Evolutionary conservation across 1,140 invertebrate species (phyloP), one percentile per base, ranked within the genome.

Genomic region (Euschistus heros): DNA sequence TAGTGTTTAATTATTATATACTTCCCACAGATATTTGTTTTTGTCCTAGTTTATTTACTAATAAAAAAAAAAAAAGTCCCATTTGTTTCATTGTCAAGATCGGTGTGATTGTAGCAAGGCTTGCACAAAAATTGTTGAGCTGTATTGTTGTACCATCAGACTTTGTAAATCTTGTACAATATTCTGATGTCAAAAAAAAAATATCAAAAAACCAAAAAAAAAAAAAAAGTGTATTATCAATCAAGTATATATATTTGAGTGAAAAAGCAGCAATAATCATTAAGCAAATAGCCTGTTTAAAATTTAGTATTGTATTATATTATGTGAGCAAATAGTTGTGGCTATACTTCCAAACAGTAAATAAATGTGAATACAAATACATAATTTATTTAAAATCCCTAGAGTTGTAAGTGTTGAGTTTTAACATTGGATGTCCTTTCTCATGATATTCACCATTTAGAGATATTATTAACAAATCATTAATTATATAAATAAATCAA

Each of bases 341-440:
- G 64, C 64, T 66, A 66, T 37, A 66, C 54, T 59, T 66, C 55
- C 54, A 27, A 62, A 61, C 37, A 66, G 65, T 66, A 66, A 62
- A 66, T 66, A 62, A 66, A 66, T 66, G 65, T 66, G 65, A 66
- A 66, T 66, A 66, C 24, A 65, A 64, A 64, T 59, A 65, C 46
- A 60, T 65, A 54, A 65, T 55, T 65, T 60, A 65, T 65, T 65
- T 57, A 57, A 57, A 57, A 57, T 57, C 54, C 24, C 54, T 57
- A 57, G 54, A 57, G 54, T 57, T 57, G 22, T 57, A 26, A 57
- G 24, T 57, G 13, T 37, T 37, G 5, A 37, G 33, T 18, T 50
- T 5, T 22, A 50, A 50, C 47, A 50, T 50, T 50, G 20, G n/a
- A 5, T 50, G 47, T 50, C 33, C 33, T 37, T 37, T 37, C 33